Percentiles rank a stretch among this genome's conserved stretches.
phyloP scores from a whole-genome alignment of 1,140 invertebrate genomes.

The Rhynchophorus ferrugineus region DNA sequence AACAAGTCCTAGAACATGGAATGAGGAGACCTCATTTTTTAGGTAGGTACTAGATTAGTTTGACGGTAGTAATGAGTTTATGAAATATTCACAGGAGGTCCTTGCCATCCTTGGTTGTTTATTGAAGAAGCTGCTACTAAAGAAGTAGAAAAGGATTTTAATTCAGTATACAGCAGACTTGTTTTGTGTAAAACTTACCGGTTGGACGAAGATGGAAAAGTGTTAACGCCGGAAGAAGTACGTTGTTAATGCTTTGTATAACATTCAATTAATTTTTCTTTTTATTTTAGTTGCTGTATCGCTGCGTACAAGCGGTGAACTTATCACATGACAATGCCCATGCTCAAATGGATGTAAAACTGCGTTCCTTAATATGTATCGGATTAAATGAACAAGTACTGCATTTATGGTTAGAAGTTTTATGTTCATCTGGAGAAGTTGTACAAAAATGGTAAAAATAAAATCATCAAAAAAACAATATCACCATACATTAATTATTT shows the following conservation, averaged over 20 bases:
- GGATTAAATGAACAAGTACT: slow-evolving; percentile 94
- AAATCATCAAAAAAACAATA: background rate
- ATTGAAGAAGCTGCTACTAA: slow-evolving; percentile 94
- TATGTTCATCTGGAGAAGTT: slow-evolving; percentile 92
- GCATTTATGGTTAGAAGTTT: slow-evolving; percentile 95
- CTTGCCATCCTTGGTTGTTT: slow-evolving; percentile 98
- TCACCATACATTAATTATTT: slow-evolving; percentile 10
- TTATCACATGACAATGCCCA: slow-evolving; percentile 90
- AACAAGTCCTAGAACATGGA: slow-evolving; percentile 93
- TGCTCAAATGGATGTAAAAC: slow-evolving; percentile 97
- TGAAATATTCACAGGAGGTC: too few species aligned
- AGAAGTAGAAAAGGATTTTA: slow-evolving; percentile 96
- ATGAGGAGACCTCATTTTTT: slow-evolving; percentile 82
- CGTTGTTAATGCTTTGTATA: too few species aligned
- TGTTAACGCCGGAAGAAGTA: slow-evolving; percentile 96
- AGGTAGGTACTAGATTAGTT: slow-evolving; percentile 35
- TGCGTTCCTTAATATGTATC: slow-evolving; percentile 89
- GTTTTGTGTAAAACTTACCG: slow-evolving; percentile 98
- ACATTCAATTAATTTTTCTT: slow-evolving; percentile 1
- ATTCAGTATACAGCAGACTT: slow-evolving; percentile 93
- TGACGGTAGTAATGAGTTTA: too few species aligned
- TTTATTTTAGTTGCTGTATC: slow-evolving; percentile 64
- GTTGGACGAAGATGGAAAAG: slow-evolving; percentile 98
- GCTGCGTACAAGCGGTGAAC: slow-evolving; percentile 94
- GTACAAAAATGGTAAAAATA: slow-evolving; percentile 86